Base-by-base conservation (phyloP, 2,113 vertebrate species). In the Syngnathus scovelli region DNA sequence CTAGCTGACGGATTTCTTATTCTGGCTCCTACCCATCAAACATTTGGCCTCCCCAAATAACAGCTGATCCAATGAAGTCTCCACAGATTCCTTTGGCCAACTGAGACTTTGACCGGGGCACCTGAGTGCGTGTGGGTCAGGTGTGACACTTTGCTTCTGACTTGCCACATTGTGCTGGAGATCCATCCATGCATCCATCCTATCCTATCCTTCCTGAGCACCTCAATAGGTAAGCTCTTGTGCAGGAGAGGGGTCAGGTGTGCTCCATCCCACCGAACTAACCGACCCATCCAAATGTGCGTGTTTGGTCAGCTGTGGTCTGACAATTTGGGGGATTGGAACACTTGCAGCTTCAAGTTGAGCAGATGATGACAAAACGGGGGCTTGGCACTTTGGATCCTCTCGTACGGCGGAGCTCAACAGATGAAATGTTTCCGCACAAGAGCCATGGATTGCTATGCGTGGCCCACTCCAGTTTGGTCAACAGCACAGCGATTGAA, bases 31-130 rank as follows among this genome's bases (percentile, higher is more conserved):
- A 27, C 76, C 82, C 87, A 85, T 80, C 63, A 70, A 37, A 39
- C 18, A 9, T 72, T 70, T 64, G 62, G 74, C 65, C 52, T 75
- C 74, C 64, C 71, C 80, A 78, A 63, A 66, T 73, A 72, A 72
- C 88, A 89, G 83, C 86, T 89, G 86, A 86, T 80, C 82, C 82
- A 60, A 39, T 71, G 5, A 72, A 70, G 55, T 80, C 82, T 88
- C 86, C 27, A 78, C 49, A 79, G 88, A 83, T 58, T 76, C 64
- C 76, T 66, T 18, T 1, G 18, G 78, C 78, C 85, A 83, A 82
- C 78, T 77, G 86, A 85, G 85, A 83, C 78, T 70, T 19, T 49
- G 7, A 48, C 60, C 52, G 39, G 19, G 66, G 83, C 87, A 88
- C 87, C 87, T 88, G 87, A 83, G 86, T 82, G 77, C 21, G 58